Evolutionary conservation across 2,113 vertebrate species (phyloP).

Genomic region (Gavialis gangeticus): DNA sequence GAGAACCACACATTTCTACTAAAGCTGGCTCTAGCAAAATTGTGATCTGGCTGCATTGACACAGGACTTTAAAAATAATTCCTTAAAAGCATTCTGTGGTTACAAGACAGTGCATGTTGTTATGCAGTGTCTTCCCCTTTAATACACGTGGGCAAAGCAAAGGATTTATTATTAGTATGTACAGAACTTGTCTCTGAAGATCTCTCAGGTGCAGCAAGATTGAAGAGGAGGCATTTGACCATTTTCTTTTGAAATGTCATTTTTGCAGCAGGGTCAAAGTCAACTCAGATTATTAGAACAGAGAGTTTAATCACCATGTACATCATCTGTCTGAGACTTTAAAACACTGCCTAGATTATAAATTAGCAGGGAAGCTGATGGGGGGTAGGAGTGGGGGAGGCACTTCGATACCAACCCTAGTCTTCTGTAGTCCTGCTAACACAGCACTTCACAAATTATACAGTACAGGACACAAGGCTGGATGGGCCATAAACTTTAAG

Average conservation of each 20-base stretch:
- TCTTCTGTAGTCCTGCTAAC: not conserved
- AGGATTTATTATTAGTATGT: not conserved
- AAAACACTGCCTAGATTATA: conserved; percentile 38
- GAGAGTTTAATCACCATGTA: conserved; percentile 29
- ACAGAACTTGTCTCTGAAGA: not conserved
- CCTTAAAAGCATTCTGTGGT: not conserved
- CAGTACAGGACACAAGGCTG: not conserved
- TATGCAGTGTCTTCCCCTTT: not conserved
- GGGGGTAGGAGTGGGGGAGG: not conserved
- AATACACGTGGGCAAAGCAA: not conserved
- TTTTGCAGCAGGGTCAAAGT: conserved; percentile 1
- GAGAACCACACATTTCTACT: not conserved
- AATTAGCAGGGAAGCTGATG: not conserved
- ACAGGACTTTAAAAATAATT: conserved; percentile 2
- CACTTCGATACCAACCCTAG: not conserved
- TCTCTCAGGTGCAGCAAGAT: not conserved
- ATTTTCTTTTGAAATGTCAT: conserved; percentile 45
- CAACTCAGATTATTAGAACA: conserved; percentile 38
- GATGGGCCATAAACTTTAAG: conserved; percentile 61
- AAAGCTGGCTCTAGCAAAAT: not conserved
- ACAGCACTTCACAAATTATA: conserved; percentile 40
- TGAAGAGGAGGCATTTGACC: not conserved
- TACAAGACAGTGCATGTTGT: not conserved
- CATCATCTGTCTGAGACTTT: conserved; percentile 14
- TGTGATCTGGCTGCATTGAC: not conserved